These are phyloP conservation scores for Euura saliciscinereae DNA, from an alignment of 1,140 invertebrate genomes.

Conservation along the genomic window DNA sequence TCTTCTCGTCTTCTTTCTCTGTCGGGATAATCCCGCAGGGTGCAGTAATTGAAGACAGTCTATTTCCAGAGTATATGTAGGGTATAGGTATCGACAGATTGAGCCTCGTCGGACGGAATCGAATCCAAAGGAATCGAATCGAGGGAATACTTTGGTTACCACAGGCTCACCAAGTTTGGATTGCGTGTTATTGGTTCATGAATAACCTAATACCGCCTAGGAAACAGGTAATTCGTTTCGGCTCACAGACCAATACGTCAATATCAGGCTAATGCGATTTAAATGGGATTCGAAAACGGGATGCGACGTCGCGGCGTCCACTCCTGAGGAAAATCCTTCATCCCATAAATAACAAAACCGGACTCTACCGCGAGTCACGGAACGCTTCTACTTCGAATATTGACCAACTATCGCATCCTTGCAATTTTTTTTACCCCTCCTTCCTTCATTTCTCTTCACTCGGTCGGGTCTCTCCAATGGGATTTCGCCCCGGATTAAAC, in stretches of 20 bases:
- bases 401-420: too few relatives aligned
- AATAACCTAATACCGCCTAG: conserved; percentile 40
- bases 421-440: too few relatives aligned
- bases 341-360: conserved; percentile 1
- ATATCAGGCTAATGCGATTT: conserved; percentile 23
- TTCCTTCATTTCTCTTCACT: background rate
- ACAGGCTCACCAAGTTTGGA: conserved; percentile 8
- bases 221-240: conserved; percentile 35
- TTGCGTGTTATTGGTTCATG: conserved; percentile 43
- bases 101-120: background rate
- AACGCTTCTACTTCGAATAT: too few relatives aligned
- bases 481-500: background rate
- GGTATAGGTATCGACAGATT: background rate
- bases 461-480: background rate
- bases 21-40: background rate
- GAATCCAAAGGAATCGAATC: background rate
- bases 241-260: conserved; percentile 33
- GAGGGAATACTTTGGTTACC: conserved; percentile 6
- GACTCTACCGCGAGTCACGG: background rate
- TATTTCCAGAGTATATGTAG: background rate
- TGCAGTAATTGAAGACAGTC: background rate
- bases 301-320: conserved; percentile 20
- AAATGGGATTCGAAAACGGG: conserved; percentile 27
- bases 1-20: background rate
- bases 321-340: background rate